phyloP scores from a whole-genome alignment of 1,140 invertebrate genomes.

The Oncopodura yosiiana region DNA sequence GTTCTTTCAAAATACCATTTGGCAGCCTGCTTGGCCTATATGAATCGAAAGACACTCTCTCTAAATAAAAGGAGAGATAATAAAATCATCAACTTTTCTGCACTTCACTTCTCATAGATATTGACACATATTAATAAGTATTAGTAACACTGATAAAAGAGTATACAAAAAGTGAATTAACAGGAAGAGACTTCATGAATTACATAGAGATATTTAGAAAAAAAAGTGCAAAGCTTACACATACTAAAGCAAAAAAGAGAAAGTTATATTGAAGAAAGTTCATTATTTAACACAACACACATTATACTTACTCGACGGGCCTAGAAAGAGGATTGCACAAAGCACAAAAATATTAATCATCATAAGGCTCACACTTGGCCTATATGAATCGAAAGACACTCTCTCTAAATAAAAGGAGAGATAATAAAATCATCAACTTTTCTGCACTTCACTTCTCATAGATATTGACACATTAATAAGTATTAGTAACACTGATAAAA shows the following conservation, averaged over 20 bases:
- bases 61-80: slow-evolving; percentile 35
- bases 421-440: not conserved
- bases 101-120: too few species aligned
- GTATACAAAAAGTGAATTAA: not conserved
- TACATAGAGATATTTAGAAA: not conserved
- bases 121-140: too few species aligned
- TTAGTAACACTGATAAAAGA: not conserved
- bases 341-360: too few species aligned
- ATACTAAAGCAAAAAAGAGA: too few species aligned
- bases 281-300: too few species aligned
- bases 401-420: slow-evolving; percentile 44
- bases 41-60: slow-evolving; percentile 79
- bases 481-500: not conserved
- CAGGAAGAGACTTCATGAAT: not conserved
- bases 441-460: not conserved
- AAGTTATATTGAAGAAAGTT: too few species aligned
- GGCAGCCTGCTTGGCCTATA: slow-evolving; percentile 67
- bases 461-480: too few species aligned
- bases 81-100: not conserved
- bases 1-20: too few species aligned
- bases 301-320: too few species aligned
- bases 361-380: too few species aligned
- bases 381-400: slow-evolving; percentile 77
- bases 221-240: too few species aligned
- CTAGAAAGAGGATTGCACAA: too few species aligned